Percentiles rank a stretch among this genome's conserved stretches.
Evolutionary conservation across 2,888 invertebrate genomes (phyloP).

Genomic region (Pilophorus perplexus): DNA sequence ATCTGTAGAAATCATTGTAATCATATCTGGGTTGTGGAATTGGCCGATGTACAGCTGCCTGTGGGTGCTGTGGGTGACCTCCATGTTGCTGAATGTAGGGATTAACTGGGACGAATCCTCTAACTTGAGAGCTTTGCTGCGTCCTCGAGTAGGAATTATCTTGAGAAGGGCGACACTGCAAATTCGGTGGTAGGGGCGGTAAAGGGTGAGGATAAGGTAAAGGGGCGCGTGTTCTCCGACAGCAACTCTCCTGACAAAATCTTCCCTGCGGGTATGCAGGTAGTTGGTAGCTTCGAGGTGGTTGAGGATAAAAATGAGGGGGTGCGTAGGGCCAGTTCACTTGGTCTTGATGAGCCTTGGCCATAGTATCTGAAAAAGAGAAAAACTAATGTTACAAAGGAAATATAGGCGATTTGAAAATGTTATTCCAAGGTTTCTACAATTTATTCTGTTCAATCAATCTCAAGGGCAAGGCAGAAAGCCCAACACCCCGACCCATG

Average conservation of each 20-base stretch:
- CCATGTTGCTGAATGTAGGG: conserved; percentile 23
- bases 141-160: conserved; percentile 22
- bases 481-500: too few relatives aligned
- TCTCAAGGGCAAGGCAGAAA: too few relatives aligned
- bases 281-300: conserved; percentile 6
- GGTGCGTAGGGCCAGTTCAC: conserved; percentile 31
- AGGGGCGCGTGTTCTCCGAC: conserved; percentile 20
- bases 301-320: conserved; percentile 22
- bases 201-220: conserved; percentile 6
- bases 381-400: not conserved
- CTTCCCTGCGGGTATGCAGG: conserved; percentile 22
- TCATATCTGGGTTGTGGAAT: conserved; percentile 37
- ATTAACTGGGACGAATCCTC: conserved; percentile 24
- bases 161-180: conserved; percentile 21
- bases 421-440: too few relatives aligned
- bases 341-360: conserved; percentile 34
- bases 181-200: conserved; percentile 12
- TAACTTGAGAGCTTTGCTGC: conserved; percentile 1
- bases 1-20: conserved; percentile 32
- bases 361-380: too few relatives aligned
- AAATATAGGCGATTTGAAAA: too few relatives aligned
- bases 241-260: conserved; percentile 29
- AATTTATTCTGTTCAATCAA: too few relatives aligned
- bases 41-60: conserved; percentile 25
- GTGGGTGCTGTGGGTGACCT: conserved; percentile 23